Evolutionary conservation across 2,797 vertebrate species (phyloP).

Genomic region (Channa striata): DNA sequence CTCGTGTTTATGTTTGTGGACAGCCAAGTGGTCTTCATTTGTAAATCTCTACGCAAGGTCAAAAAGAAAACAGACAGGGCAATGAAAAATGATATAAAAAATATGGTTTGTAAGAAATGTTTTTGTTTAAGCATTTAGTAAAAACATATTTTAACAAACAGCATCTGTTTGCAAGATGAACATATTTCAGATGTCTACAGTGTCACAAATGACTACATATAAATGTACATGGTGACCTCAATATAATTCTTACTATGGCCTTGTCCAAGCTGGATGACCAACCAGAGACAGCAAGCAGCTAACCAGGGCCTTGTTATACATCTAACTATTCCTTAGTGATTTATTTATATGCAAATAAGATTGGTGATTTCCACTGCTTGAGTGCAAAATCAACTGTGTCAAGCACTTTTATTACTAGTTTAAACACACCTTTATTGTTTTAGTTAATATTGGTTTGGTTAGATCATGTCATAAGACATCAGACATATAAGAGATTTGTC

Average conservation of each 20-base stretch:
- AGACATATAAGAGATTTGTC: no score
- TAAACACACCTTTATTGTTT: no score
- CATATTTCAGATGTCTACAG: no score
- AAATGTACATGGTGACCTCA: background rate
- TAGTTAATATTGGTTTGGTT: no score
- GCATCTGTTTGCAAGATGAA: background rate
- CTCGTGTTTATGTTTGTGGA: conserved; percentile 99
- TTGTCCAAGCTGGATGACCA: no score
- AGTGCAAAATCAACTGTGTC: no score
- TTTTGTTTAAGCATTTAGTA: background rate
- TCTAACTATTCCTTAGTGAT: background rate
- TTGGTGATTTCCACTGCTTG: no score
- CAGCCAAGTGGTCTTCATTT: conserved; percentile 99
- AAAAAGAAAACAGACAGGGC: conserved; percentile 6
- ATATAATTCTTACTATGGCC: background rate
- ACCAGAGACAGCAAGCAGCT: background rate
- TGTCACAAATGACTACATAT: no score
- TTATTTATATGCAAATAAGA: background rate
- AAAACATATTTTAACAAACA: background rate
- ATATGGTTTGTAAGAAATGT: background rate
- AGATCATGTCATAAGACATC: no score
- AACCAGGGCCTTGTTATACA: background rate
- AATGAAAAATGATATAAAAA: background rate
- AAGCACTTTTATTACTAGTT: no score
- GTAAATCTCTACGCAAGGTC: conserved; percentile 92